phyloP scores from a whole-genome alignment of 1,140 invertebrate genomes.

The Limonius californicus region DNA sequence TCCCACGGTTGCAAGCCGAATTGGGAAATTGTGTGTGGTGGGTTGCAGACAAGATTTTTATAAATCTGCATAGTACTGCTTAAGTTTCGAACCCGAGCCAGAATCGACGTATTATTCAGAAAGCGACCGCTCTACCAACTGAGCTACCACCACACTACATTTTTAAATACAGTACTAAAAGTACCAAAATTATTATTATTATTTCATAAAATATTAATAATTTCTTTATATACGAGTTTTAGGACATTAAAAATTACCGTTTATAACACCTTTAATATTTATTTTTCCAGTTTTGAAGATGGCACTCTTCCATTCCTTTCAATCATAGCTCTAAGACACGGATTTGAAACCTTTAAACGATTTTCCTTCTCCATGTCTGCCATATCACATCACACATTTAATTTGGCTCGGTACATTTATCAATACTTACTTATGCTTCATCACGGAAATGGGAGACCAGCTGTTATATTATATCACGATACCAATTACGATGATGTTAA shows the following conservation, averaged over 20 bases:
- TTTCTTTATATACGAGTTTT: neutral
- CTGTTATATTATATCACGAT: conserved; percentile 72
- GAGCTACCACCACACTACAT: too few relatives aligned
- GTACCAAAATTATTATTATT: too few relatives aligned
- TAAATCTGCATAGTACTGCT: too few relatives aligned
- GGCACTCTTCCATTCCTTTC: conserved; percentile 87
- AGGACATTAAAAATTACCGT: neutral
- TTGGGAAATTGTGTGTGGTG: too few relatives aligned
- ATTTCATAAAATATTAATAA: neutral
- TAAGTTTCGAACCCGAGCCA: too few relatives aligned
- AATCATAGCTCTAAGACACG: conserved; percentile 76
- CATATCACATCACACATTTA: conserved; percentile 72
- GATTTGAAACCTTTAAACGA: conserved; percentile 66
- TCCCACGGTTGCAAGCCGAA: too few relatives aligned
- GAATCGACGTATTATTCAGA: too few relatives aligned
- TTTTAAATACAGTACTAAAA: too few relatives aligned
- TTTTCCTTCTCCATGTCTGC: conserved; percentile 57
- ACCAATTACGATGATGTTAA: conserved; percentile 58
- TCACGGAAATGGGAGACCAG: conserved; percentile 70
- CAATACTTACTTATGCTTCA: conserved; percentile 58
- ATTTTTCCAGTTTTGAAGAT: conserved; percentile 81
- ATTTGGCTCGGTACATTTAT: conserved; percentile 71
- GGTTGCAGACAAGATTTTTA: too few relatives aligned
- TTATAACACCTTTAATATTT: neutral
- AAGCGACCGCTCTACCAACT: too few relatives aligned